Conservation (phyloP, 2,113 vertebrate genomes). For the Bujurquina vittata region DNA sequence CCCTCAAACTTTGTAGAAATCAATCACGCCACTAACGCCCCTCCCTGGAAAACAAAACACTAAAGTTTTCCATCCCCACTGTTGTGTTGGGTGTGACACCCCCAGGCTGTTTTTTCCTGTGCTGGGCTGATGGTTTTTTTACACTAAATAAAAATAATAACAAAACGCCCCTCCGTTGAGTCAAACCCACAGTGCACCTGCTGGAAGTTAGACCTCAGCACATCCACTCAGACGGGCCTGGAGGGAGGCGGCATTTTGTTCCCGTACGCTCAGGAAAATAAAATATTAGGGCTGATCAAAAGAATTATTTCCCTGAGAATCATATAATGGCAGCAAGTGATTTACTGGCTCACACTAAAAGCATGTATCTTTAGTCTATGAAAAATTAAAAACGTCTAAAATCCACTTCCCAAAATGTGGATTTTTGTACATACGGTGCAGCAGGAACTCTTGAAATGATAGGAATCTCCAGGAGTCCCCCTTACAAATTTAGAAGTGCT, state of each 20-base stretch:
- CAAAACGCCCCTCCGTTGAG: slow-evolving; percentile 44
- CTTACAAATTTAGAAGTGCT: not conserved
- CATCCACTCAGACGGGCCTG: slow-evolving; percentile 22
- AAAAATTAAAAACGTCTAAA: not conserved
- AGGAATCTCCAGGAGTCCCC: not conserved
- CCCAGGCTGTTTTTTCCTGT: slow-evolving; percentile 58
- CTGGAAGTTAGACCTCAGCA: slow-evolving; percentile 42
- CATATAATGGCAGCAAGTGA: not conserved
- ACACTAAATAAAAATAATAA: slow-evolving; percentile 41
- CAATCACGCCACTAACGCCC: slow-evolving; percentile 31
- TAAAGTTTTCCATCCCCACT: slow-evolving; percentile 37
- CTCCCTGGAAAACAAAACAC: slow-evolving; percentile 29
- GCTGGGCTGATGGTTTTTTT: slow-evolving; percentile 41
- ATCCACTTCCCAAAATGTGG: not conserved
- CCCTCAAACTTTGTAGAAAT: slow-evolving; percentile 26
- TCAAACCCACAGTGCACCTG: slow-evolving; percentile 61
- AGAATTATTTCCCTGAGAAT: not conserved
- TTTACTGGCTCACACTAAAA: not conserved
- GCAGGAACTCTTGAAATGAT: not conserved
- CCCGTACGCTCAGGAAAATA: not conserved
- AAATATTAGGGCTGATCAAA: not conserved
- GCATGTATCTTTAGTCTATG: not conserved
- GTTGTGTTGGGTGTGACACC: slow-evolving; percentile 14
- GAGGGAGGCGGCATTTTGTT: slow-evolving; percentile 16
- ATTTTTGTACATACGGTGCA: not conserved